Evolutionary conservation across 2,888 invertebrate genomes (phyloP).

Genomic region (Tricholauxania praeusta): DNA sequence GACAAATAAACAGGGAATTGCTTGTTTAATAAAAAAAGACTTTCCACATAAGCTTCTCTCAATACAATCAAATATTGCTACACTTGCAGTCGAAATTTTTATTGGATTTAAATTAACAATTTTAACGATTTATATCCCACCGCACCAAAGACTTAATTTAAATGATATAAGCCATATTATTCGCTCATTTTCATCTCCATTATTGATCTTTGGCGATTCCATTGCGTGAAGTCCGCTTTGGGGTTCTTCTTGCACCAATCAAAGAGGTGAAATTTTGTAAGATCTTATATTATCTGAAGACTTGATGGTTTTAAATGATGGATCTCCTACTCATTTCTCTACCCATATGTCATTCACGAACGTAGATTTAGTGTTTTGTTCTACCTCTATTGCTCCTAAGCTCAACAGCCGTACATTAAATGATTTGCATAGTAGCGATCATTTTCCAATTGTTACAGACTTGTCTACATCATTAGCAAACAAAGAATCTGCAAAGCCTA

Average conservation of each 20-base stretch:
- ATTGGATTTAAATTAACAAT: too few relatives aligned
- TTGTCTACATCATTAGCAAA: neutral
- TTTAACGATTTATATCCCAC: slow-evolving; percentile 5
- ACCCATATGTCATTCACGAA: too few relatives aligned
- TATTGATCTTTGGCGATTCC: too few relatives aligned
- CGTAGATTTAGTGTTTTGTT: neutral
- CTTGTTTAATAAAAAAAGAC: slow-evolving; percentile 6
- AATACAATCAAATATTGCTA: neutral
- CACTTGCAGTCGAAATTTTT: too few relatives aligned
- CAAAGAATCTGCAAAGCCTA: neutral
- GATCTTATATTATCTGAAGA: slow-evolving; percentile 20
- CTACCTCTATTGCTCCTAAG: neutral
- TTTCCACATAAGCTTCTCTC: too few relatives aligned
- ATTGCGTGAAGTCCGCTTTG: neutral
- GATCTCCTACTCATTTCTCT: too few relatives aligned
- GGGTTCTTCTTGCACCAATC: neutral
- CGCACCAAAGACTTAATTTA: neutral
- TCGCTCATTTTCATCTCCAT: too few relatives aligned
- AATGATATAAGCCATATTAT: too few relatives aligned
- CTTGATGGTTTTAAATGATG: slow-evolving; percentile 6
- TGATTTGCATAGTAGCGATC: neutral
- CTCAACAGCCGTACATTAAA: neutral
- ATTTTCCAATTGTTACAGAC: too few relatives aligned
- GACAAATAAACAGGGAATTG: too few relatives aligned
- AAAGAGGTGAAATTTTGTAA: neutral